Base-by-base conservation (phyloP, 2,797 vertebrate species). In the Phylloscopus collybita region DNA sequence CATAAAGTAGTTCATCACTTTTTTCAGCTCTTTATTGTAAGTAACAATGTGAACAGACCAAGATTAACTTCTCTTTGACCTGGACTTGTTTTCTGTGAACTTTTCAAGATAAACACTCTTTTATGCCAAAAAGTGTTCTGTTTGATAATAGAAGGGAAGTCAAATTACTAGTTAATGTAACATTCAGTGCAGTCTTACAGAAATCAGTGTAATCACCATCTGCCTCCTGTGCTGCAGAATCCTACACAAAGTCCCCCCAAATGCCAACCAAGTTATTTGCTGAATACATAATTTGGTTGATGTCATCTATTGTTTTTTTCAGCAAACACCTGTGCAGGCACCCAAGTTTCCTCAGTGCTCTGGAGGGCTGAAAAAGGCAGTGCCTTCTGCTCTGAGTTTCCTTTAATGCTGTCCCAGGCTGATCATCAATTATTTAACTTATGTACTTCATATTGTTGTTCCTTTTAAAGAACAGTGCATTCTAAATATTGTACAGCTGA, bases 151-250 rank as follows among this genome's bases (percentile, higher is more conserved):
- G 62, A 69, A 73, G 30, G 30, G n/a, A 82, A 92, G 80, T 85
- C 25, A 76, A 86, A 76, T 95, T 92, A 50, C 80, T 13, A 50
- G 64, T 65, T 92, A 92, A 93, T 92, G 83, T 86, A 93, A 93
- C 9, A 6, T 86, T 94, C 67, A 38, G 69, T 92, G 47, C 62
- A 75, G 49, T 90, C 93, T 78, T 92, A 64, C 64, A 93, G 60
- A 93, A 96, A 67, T 85, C 64, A 34, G 30, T 95, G 81, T 51
- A 92, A 90, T 90, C 96, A 70, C 87, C 91, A 94, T 95, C 92
- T 96, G 91, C 75, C 79, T 96, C 71, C 67, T 59, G 54, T 93
- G 54, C 74, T 93, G 64, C 67, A 85, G n/a, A 93, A 96, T 67
- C 93, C 95, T 73, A 87, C 94, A 90, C 90, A 78, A 90, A 93